These are phyloP conservation scores for Stenichneumon culpator DNA, from an alignment of 2,888 invertebrate genomes.

Conservation along the genomic window DNA sequence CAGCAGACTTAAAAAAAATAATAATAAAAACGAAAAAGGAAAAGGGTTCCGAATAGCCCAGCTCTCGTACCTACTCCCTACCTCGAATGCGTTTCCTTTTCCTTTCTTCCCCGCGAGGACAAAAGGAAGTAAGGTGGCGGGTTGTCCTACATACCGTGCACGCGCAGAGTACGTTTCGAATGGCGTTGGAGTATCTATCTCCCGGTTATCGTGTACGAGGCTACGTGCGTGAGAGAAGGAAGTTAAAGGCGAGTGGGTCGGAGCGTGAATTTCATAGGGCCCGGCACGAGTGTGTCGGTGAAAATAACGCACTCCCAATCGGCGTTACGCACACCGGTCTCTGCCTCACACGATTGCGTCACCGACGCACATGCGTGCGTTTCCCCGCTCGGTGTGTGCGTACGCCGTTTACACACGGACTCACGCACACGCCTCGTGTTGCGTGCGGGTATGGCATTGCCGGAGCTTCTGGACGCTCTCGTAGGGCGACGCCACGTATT, in stretches of 20 bases:
- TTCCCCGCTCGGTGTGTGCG: conserved; percentile 20
- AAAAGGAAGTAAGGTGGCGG: conserved; percentile 55
- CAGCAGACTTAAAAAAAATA: neutral
- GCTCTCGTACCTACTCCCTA: neutral
- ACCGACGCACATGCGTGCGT: conserved; percentile 48
- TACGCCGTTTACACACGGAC: conserved; percentile 29
- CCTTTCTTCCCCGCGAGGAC: conserved; percentile 39
- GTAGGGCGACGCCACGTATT: conserved; percentile 77
- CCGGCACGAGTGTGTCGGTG: neutral
- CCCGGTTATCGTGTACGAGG: conserved; percentile 34
- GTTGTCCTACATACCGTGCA: conserved; percentile 31
- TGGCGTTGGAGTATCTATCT: conserved; percentile 26
- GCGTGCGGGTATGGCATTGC: conserved; percentile 72
- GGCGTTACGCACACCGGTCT: neutral
- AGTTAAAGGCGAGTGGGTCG: conserved; percentile 46
- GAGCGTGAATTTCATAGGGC: conserved; percentile 44
- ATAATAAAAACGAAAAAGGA: neutral
- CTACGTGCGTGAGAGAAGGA: conserved; percentile 34
- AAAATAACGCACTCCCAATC: conserved; percentile 8
- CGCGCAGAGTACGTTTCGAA: conserved; percentile 13
- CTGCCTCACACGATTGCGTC: conserved; percentile 41
- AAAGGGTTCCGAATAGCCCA: neutral
- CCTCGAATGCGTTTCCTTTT: conserved; percentile 31
- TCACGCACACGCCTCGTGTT: conserved; percentile 50
- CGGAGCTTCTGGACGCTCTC: conserved; percentile 75